Evolutionary conservation across 2,888 invertebrate genomes (phyloP).

Genomic region (Coelopa pilipes): DNA sequence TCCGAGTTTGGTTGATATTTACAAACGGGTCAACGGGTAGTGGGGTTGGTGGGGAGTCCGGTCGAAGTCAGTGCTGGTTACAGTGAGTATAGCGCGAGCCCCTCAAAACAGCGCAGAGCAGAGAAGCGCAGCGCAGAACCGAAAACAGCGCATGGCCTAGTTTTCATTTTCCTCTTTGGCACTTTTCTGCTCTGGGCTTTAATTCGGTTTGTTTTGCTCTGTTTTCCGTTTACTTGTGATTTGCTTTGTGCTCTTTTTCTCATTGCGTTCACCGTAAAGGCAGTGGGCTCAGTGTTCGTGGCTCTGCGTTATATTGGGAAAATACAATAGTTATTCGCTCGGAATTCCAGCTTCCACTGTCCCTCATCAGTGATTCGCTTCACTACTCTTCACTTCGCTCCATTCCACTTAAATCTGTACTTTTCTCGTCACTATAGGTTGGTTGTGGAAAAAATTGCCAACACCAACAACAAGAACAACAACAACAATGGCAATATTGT

Average conservation of each 20-base stretch:
- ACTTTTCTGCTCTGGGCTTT: conserved; percentile 31
- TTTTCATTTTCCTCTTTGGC: conserved; percentile 42
- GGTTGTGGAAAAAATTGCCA: no score
- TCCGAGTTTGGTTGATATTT: no score
- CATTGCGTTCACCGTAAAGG: background rate
- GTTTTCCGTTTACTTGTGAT: conserved; percentile 12
- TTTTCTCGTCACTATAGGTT: no score
- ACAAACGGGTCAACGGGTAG: no score
- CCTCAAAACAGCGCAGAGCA: conserved; percentile 18
- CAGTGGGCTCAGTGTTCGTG: no score
- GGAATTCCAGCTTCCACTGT: conserved; percentile 15
- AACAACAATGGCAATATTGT: conserved; percentile 10
- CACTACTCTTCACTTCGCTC: background rate
- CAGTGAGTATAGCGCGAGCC: background rate
- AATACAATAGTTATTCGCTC: conserved; percentile 18
- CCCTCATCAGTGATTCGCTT: background rate
- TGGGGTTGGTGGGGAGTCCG: no score
- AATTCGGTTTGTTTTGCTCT: conserved; percentile 32
- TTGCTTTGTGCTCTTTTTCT: conserved; percentile 1
- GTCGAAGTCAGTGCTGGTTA: no score
- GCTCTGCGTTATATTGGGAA: conserved; percentile 17
- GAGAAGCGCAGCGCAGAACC: conserved; percentile 12
- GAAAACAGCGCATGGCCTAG: conserved; percentile 45
- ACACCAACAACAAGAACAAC: background rate
- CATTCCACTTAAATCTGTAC: background rate